phyloP scores from a whole-genome alignment of 1,140 invertebrate species.

The Diuraphis noxia region DNA sequence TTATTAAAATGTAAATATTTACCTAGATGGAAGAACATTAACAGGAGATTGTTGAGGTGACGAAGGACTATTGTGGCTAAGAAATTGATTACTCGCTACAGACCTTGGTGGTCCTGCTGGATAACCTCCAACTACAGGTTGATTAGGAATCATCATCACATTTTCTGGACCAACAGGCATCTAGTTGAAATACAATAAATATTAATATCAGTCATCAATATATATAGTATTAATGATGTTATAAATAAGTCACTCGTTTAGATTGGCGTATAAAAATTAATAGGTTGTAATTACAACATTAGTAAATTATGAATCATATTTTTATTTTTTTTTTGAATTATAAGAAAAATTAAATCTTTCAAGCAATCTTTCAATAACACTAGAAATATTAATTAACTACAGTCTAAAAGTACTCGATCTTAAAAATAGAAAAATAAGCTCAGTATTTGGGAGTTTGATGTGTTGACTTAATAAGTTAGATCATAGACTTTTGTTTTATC shows the following conservation, averaged over 20 bases:
- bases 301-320: neutral
- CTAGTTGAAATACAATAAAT: constrained; percentile 49
- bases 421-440: neutral
- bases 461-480: neutral
- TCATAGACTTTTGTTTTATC: neutral
- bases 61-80: constrained; percentile 39
- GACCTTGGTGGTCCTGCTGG: constrained; percentile 38
- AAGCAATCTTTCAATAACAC: neutral
- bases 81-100: constrained; percentile 45
- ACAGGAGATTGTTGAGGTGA: constrained; percentile 50
- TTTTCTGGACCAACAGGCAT: constrained; percentile 58
- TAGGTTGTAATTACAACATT: neutral
- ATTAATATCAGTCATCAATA: neutral
- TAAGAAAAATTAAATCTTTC: neutral
- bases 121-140: constrained; percentile 55
- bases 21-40: constrained; percentile 44
- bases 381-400: neutral
- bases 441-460: neutral
- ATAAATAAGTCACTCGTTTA: neutral
- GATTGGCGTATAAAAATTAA: neutral
- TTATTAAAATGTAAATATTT: neutral
- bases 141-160: constrained; percentile 60
- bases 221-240: neutral
- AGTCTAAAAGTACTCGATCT: neutral
- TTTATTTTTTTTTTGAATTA: neutral